phyloP scores from a whole-genome alignment of 1,140 invertebrate species.

The Pachyrhynchus sulphureomaculatus region DNA sequence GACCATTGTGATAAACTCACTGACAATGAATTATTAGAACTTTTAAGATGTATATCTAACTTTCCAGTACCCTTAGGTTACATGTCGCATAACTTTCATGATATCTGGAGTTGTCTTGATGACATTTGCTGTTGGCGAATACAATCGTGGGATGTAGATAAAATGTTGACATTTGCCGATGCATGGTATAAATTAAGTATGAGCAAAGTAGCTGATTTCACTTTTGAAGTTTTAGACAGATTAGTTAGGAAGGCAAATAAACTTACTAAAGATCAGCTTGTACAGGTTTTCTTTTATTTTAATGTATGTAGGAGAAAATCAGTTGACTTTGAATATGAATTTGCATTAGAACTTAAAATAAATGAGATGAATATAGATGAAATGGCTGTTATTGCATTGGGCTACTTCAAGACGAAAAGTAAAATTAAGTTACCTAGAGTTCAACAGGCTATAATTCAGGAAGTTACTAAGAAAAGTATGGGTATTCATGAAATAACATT shows the following conservation, averaged over 20 bases:
- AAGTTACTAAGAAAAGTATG: constrained; percentile 47
- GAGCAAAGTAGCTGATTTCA: constrained; percentile 49
- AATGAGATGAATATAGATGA: constrained; percentile 57
- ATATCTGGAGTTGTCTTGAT: constrained; percentile 59
- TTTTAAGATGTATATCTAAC: constrained; percentile 46
- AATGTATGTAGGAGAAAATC: constrained; percentile 51
- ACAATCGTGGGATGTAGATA: constrained; percentile 46
- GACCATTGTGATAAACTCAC: constrained; percentile 50
- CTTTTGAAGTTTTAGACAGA: constrained; percentile 53
- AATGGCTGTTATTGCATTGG: constrained; percentile 59
- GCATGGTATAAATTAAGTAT: constrained; percentile 54
- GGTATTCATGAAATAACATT: constrained; percentile 56
- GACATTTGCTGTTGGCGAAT: constrained; percentile 54
- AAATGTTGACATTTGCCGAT: constrained; percentile 55
- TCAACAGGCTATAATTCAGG: constrained; percentile 51
- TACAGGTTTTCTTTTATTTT: constrained; percentile 59
- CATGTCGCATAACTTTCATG: constrained; percentile 52
- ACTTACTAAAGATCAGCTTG: constrained; percentile 55
- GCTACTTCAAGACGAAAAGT: constrained; percentile 62
- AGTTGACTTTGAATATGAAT: constrained; percentile 59
- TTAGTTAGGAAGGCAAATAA: constrained; percentile 51
- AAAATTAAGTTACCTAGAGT: constrained; percentile 54
- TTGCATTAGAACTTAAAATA: constrained; percentile 50
- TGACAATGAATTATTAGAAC: constrained; percentile 51
- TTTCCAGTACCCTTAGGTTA: constrained; percentile 48